phyloP scores from a whole-genome alignment of 2,888 invertebrate species.

The Spatulosminthurus flaviceps region DNA sequence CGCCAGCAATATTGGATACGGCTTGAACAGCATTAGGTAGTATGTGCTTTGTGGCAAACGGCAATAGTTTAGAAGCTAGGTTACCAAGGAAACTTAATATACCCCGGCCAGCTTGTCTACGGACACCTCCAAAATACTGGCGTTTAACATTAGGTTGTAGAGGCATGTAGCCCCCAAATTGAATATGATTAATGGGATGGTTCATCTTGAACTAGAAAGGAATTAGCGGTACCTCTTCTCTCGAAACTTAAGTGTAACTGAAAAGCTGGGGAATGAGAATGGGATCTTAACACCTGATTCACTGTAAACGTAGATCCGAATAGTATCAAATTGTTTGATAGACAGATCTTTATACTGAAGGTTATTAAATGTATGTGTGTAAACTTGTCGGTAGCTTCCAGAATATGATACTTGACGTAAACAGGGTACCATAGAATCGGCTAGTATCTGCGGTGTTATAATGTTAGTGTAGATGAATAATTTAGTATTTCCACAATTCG shows the following conservation, averaged over 20 bases:
- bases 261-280: slow-evolving; percentile 36
- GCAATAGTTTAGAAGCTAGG: slow-evolving; percentile 27
- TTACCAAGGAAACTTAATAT: slow-evolving; percentile 35
- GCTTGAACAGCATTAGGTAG: slow-evolving; percentile 23
- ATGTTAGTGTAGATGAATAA: slow-evolving; percentile 41
- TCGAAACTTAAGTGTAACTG: slow-evolving; percentile 37
- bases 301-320: slow-evolving; percentile 35
- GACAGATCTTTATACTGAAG: slow-evolving; percentile 23
- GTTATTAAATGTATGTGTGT: slow-evolving; percentile 15
- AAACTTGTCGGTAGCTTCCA: neutral
- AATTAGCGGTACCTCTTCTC: neutral
- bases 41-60: slow-evolving; percentile 25
- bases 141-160: neutral
- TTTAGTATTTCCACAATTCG: slow-evolving; percentile 34
- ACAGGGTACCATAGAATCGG: slow-evolving; percentile 30
- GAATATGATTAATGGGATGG: no score
- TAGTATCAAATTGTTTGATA: slow-evolving; percentile 23
- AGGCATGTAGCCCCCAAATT: no score
- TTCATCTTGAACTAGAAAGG: neutral
- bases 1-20: neutral
- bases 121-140: neutral
- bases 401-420: neutral
- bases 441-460: slow-evolving; percentile 32
- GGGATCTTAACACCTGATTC: slow-evolving; percentile 35
- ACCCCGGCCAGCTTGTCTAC: slow-evolving; percentile 39